Base-by-base conservation (phyloP, 2,888 invertebrate species). In the Drosophila maculinotata region DNA sequence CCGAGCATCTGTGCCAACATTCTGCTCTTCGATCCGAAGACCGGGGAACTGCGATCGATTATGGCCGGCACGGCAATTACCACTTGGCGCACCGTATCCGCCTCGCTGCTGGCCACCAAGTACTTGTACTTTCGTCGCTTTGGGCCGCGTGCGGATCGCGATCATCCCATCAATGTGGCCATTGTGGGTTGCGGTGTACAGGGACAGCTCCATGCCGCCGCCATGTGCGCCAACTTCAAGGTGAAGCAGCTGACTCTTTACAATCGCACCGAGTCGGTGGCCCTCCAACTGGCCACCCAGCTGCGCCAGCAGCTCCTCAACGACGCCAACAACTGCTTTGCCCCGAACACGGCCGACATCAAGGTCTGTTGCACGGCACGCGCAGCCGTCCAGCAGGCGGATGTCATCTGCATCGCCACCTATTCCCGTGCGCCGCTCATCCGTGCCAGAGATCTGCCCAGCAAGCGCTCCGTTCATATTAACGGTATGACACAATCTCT, bases 401-500 rank as follows among this genome's bases (percentile, higher is more conserved):
- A 95, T 90, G 92, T 95, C 23, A 92, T 95, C 58, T 92, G 94
- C 30, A 94, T 94, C 1, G 93, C 93, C 0, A 95, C 95, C 1
- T 92, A 90, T 59, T 81, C 93, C 2, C 76, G 76, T 0, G 87
- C 89, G n/a, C 93, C 94, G 0, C 82, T 95, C 12, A 74, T 95
- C 1, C 79, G 91, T 31, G 45, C 41, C 17, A 81, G 82, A 1
- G 89, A 91, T 20, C 93, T 94, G 93, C 87, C 94, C 2, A 93
- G 93, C 81, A 60, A 72, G 1, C 45, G 60, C 3, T 92, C 93
- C 31, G 92, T 92, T 3, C 94, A 94, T 85, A 93, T 95, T 20
- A 95, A 94, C 90, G 93, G 94, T 94, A 86, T 83, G 81, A 67
- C 35, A 25, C 20, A 20, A 20, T n/a, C n/a, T n/a, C n/a, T n/a